A percentile compares a stretch with the other conserved stretches of the same genome.
These are phyloP conservation scores for Polylopha cassiicola DNA, from an alignment of 2,888 invertebrate genomes.

Conservation along the genomic window DNA sequence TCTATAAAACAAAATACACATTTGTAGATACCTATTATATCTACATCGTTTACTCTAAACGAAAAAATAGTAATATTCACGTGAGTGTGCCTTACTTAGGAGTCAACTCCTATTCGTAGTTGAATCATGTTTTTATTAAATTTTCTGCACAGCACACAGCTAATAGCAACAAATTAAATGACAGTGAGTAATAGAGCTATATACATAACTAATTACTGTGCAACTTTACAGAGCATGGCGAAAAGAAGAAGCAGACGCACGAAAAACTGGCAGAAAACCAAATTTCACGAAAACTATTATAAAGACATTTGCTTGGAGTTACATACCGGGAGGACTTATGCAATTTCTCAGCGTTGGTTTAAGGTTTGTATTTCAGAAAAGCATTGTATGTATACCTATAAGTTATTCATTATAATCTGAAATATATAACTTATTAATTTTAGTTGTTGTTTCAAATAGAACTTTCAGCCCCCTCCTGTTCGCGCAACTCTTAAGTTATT, in stretches of 20 bases:
- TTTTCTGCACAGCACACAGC: too few species aligned
- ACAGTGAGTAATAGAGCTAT: background rate
- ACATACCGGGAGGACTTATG: constrained; percentile 55
- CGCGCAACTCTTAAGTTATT: constrained; percentile 63
- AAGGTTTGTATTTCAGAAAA: constrained; percentile 38
- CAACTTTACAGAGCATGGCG: constrained; percentile 51
- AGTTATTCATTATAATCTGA: background rate
- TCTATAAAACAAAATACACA: too few species aligned
- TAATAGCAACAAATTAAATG: too few species aligned
- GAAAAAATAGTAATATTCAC: too few species aligned
- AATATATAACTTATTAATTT: background rate
- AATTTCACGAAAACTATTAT: constrained; percentile 48
- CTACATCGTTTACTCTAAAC: too few species aligned
- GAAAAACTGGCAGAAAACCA: constrained; percentile 41
- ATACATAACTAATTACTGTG: constrained; percentile 1
- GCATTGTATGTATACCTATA: background rate
- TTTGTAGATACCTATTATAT: too few species aligned
- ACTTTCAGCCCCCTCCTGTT: constrained; percentile 80
- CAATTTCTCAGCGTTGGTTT: constrained; percentile 44
- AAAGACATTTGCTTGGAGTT: constrained; percentile 54
- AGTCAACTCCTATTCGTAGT: too few species aligned
- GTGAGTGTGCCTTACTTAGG: too few species aligned
- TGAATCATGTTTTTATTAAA: too few species aligned
- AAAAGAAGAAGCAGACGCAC: constrained; percentile 49
- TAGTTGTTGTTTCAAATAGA: constrained; percentile 42